Base-by-base conservation (phyloP, 2,113 vertebrate species). In the Mirza zaza region DNA sequence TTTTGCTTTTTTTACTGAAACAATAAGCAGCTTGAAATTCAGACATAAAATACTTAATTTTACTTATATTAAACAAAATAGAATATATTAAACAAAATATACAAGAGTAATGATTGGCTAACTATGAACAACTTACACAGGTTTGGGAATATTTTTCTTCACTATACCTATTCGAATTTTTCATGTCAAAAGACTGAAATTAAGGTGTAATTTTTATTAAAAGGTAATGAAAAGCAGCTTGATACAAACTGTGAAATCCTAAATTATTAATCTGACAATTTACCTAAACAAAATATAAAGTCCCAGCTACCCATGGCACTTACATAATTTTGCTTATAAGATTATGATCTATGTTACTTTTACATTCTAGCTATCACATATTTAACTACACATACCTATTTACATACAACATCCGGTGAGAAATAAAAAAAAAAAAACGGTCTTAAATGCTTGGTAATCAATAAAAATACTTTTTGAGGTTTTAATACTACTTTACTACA, bases 401-500 rank as follows among this genome's bases (percentile, higher is more conserved):
- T 97, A 96, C 87, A 97, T 94, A 94, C 32, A 75, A 95, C 90
- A 93, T 94, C 93, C 13, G n/a, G 88, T 91, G 45, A 95, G 63
- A 93, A 91, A 94, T 52, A 87, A 81, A 93, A 42, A 57, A 81
- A 93, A 42, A 57, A 86, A 93, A 88, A 91, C 27, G 34, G 21
- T 76, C 81, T 70, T 84, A 96, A 94, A 75, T n/a, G 61, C 76
- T 91, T 96, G 32, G 52, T 93, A 94, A 92, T 96, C 83, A 96
- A 91, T 86, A 96, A 95, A 96, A 97, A 90, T 57, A 96, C 25
- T 89, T 94, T 79, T 68, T 94, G 80, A 97, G 79, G 36, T 94
- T 94, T 96, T 83, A 97, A 75, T 77, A 65, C 61, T 65, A 92
- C 32, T 27, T 93, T 91, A 76, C 71, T 82, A 77, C 55, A 95